Percentiles rank a stretch among this genome's conserved stretches.
Conservation (phyloP, 2,888 invertebrate genomes). For the Busseola fusca region DNA sequence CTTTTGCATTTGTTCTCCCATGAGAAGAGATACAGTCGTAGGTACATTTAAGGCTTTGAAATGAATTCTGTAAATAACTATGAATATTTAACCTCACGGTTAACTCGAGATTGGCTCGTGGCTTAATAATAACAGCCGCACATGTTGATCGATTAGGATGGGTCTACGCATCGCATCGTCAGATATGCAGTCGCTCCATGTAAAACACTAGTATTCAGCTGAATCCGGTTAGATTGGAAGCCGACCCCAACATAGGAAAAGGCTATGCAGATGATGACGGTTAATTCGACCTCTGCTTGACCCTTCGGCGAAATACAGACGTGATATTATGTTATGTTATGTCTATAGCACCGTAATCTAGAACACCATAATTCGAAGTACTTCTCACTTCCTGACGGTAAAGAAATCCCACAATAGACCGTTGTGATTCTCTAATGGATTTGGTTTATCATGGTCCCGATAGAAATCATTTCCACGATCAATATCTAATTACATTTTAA, state of each 20-base stretch:
- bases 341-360: not conserved
- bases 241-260: no score
- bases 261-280: no score
- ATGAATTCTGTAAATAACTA: not conserved
- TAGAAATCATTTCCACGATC: conserved; percentile 26
- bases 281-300: not conserved
- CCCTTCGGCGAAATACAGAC: not conserved
- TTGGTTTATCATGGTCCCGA: conserved; percentile 25
- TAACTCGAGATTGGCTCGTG: no score
- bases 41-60: not conserved
- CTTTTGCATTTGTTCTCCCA: not conserved
- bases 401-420: conserved; percentile 7
- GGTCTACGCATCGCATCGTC: no score
- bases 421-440: conserved; percentile 32
- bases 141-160: no score
- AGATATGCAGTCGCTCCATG: no score
- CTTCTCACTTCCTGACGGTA: not conserved
- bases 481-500: conserved; percentile 47
- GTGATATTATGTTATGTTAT: not conserved
- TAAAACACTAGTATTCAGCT: no score
- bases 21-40: not conserved
- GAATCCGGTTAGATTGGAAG: no score
- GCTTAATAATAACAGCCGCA: no score
- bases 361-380: conserved; percentile 16
- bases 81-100: not conserved